Evolutionary conservation across 1,140 invertebrate genomes (phyloP).

Genomic region (Drosophila subpulchrella): DNA sequence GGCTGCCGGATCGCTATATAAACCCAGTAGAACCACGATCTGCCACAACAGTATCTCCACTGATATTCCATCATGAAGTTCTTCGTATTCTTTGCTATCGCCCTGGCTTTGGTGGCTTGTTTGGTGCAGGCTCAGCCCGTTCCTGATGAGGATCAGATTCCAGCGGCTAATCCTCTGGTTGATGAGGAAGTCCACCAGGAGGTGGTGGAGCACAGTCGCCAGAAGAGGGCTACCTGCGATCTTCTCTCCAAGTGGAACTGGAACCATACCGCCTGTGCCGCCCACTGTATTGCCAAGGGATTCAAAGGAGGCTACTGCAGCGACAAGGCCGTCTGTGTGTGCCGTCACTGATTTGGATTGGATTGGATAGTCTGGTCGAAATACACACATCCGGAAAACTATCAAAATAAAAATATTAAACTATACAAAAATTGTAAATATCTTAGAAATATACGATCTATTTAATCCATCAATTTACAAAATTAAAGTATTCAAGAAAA

Average conservation of each 20-base stretch:
- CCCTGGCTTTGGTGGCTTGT: slow-evolving; percentile 26
- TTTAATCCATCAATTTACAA: no score
- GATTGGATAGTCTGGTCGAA: background rate
- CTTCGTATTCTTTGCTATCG: slow-evolving; percentile 24
- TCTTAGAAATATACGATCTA: no score
- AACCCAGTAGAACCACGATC: background rate
- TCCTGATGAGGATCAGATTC: background rate
- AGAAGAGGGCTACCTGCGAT: slow-evolving; percentile 77
- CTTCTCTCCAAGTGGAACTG: slow-evolving; percentile 59
- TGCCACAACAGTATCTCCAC: slow-evolving; percentile 21
- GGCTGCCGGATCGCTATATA: slow-evolving; percentile 38
- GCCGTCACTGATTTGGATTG: slow-evolving; percentile 38
- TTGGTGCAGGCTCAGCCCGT: slow-evolving; percentile 43
- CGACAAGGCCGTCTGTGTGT: slow-evolving; percentile 60
- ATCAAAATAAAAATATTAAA: background rate
- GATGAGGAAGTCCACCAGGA: background rate
- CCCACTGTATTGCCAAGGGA: slow-evolving; percentile 55
- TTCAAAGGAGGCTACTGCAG: slow-evolving; percentile 70
- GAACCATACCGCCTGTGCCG: slow-evolving; percentile 65
- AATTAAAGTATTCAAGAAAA: no score
- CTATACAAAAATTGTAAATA: background rate
- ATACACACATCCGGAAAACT: background rate
- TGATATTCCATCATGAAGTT: slow-evolving; percentile 43
- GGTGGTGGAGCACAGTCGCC: slow-evolving; percentile 39
- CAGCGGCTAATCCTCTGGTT: background rate